These are phyloP conservation scores for Stegastes partitus DNA, from an alignment of 2,113 vertebrate species.

Conservation along the genomic window DNA sequence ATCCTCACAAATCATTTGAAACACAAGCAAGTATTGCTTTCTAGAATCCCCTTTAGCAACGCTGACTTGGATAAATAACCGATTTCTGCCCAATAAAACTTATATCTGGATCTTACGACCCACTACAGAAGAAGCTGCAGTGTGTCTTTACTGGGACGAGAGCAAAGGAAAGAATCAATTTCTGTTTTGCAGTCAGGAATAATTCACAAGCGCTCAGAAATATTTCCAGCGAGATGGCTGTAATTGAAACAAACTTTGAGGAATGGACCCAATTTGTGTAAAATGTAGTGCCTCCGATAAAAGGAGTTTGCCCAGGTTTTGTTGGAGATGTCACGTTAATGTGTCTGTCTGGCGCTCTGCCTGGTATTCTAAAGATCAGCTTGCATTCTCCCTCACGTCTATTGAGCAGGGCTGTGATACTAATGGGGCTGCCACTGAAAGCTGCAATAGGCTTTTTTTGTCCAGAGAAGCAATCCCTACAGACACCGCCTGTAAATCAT, in stretches of 20 bases:
- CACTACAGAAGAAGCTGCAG: not conserved
- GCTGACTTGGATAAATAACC: not conserved
- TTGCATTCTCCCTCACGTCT: slow-evolving; percentile 29
- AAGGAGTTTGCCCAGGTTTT: slow-evolving; percentile 5
- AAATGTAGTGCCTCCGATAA: not conserved
- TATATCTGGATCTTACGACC: not conserved
- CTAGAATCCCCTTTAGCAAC: not conserved
- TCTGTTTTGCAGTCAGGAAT: not conserved
- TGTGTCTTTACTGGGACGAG: not conserved
- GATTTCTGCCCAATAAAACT: slow-evolving; percentile 21
- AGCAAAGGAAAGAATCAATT: not conserved
- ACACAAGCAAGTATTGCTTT: not conserved
- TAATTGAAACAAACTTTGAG: not conserved
- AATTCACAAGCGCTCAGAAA: not conserved
- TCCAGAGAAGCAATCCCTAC: not conserved
- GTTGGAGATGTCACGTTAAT: not conserved
- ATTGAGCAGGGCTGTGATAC: slow-evolving; percentile 24
- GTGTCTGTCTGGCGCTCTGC: slow-evolving; percentile 1
- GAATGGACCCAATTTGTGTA: not conserved
- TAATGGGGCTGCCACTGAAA: slow-evolving; percentile 23
- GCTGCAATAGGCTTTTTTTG: slow-evolving; percentile 24
- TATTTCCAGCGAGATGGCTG: not conserved
- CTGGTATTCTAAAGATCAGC: slow-evolving; percentile 5
- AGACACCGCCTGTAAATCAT: slow-evolving; percentile 25
- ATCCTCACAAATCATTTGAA: not conserved